Evolutionary conservation across 2,888 invertebrate genomes (phyloP), one percentile per base, ranked within the genome.

Genomic region (Hirtodrosophila confusa): DNA sequence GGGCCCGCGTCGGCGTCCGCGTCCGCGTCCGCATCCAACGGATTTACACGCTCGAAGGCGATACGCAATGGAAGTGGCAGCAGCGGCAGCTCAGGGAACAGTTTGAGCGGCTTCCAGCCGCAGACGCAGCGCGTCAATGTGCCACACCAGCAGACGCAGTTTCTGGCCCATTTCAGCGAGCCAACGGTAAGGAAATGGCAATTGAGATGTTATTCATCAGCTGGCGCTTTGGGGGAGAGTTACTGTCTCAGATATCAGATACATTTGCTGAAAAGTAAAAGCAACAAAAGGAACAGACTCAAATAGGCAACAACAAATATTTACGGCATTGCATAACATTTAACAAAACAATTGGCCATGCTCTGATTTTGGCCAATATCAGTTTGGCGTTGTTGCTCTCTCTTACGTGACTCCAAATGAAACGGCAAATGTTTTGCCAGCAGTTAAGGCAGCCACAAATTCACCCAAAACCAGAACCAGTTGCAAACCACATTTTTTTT

Each of bases 71-170:
- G 82, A 49, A 49, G 68, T 27, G 43, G 72, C 47, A 69, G 43
- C 48, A 49, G 56, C 24, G 24, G 58, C 44, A 57, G 73, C 57
- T 48, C 63, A 17, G 86, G 78, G 56, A 86, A 80, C 41, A 80
- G 57, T 48, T 37, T 77, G 6, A 71, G 41, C 29, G 66, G 75
- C 0, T 89, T 90, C 72, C 80, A 84, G 70, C 82, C 80, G 10
- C 80, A 87, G 56, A 83, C 89, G 45, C 86, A 89, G 66, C 88
- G 90, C 47, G 75, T 82, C 62, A 91, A 91, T 86, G 88, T 90
- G 62, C 91, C 91, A 36, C 91, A 91, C 73, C 91, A 91, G 62
- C 91, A 91, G 68, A 88, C 89, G 71, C 91, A 91, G 68, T 91
- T 91, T 80, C 63, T 90, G 75, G 82, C 91, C 48, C 91, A 91